Base-by-base conservation (phyloP, 1,140 invertebrate species). In the Drosophila ficusphila region DNA sequence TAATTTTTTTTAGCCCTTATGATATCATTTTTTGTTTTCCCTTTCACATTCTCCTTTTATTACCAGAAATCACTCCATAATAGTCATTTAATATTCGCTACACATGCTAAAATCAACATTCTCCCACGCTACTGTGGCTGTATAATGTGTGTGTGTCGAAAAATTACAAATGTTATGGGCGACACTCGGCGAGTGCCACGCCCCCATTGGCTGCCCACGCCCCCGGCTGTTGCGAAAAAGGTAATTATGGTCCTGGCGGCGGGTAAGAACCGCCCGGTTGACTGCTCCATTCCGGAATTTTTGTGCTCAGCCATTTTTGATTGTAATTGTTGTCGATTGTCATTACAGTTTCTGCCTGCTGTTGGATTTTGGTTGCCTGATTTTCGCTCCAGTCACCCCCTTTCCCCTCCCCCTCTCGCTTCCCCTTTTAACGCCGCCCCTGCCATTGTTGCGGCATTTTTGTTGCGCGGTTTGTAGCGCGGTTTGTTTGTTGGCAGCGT, bases 271-370 rank as follows among this genome's bases (percentile, higher is more conserved):
- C 19, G 21, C 29, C 14, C 29, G 48, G 33, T 11, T 53, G 51
- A 73, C 56, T 70, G 34, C 39, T 41, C 36, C 58, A 62, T 57
- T 61, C 52, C 27, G 51, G 71, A 61, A 85, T 81, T 85, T 86
- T 56, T 72, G 60, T 75, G 60, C 46, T 69, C 57, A 57, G 72
- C 77, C 61, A 88, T 82, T 86, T 86, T 81, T 86, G 82, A 86
- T 86, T 88, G 82, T 86, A 86, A 86, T 86, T 86, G 81, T 86
- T 86, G 82, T 86, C 82, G 81, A 86, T 86, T 86, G 81, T 86
- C 81, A 86, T 86, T 86, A 88, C 82, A 62, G 68, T 76, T 86
- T 68, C 67, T 71, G 75, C 14, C 33, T 34, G 79, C 64, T 65
- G 62, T 48, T 76, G 51, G 54, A 82, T 74, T 83, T 83, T 83